Base-by-base conservation (phyloP, 2,888 invertebrate genomes). In the Agrochola lychnidis region DNA sequence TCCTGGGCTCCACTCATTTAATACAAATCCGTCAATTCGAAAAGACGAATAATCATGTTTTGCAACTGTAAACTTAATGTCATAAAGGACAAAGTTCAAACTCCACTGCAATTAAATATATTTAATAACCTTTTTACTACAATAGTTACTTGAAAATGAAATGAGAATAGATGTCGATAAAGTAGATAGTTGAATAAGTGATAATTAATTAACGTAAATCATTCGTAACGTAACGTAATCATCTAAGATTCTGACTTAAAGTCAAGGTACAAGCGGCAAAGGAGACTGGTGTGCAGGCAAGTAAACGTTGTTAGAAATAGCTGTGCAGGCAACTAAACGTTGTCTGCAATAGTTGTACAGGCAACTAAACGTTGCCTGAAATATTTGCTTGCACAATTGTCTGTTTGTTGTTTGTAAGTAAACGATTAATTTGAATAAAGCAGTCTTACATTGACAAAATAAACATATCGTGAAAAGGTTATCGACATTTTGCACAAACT, bases 211-310 rank as follows among this genome's bases (percentile, higher is more conserved):
- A 16, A 36, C 36, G n/a, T 56, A n/a, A 19, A 45, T 22, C 16
- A 16, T 45, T 16, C 48, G 16, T 16, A 48, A 16, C 5, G 48
- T 16, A 9, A 30, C 30, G 30, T 53, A 16, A 16, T 22, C 12
- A n/a, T 42, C 12, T 73, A n/a, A 30, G 4, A 53, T 42, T 72
- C 42, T 53, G 42, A 53, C 42, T 73, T 42, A 42, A 74, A n/a
- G 30, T 19, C 12, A 19, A 42, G n/a, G 12, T 63, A 74, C 75
- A 22, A 36, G 16, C 9, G 19, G 16, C 57, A 78, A 63, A 63
- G 16, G 25, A 81, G 51, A 51, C 16, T 36, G 30, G 42, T 42
- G 25, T 51, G 56, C 56, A 63, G 56, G 16, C 40, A 48, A 40
- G 45, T 25, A 53, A 51, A 40, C 78, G 9, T 56, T 30, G 25